Percentiles rank a stretch among this genome's conserved stretches.
These are phyloP conservation scores for Orthonyx spaldingii DNA, from an alignment of 2,113 vertebrate species.

Conservation along the genomic window DNA sequence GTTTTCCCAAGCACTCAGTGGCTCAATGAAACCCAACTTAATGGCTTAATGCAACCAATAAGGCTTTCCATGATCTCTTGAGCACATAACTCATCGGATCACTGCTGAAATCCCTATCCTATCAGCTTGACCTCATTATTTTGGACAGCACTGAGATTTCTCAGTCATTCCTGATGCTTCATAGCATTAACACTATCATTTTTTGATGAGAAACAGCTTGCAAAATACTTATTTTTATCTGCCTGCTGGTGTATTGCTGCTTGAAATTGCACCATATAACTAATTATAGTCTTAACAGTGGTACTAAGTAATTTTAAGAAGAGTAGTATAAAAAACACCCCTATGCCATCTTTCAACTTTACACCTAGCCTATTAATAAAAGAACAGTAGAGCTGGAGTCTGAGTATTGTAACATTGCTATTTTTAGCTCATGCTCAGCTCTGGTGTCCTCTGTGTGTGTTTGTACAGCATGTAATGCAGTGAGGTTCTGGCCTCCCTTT, in stretches of 20 bases:
- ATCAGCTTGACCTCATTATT: slow-evolving; percentile 1
- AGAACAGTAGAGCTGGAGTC: neutral
- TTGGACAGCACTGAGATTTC: neutral
- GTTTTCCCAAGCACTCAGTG: neutral
- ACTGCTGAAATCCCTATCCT: neutral
- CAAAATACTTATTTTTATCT: slow-evolving; percentile 23
- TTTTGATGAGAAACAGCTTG: slow-evolving; percentile 1
- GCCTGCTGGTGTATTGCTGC: neutral
- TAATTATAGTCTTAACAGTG: neutral
- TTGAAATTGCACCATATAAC: neutral
- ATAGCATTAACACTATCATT: neutral
- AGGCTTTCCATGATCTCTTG: neutral
- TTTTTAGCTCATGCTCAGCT: neutral
- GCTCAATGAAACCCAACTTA: neutral
- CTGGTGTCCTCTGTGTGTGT: neutral
- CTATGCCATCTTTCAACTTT: neutral
- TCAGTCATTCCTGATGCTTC: neutral
- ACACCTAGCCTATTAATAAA: neutral
- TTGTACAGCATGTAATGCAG: neutral
- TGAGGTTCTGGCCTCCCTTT: neutral
- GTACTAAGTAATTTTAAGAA: neutral
- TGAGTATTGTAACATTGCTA: neutral
- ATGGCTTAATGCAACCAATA: neutral
- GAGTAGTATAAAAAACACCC: neutral
- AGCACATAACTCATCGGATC: neutral